phyloP scores from a whole-genome alignment of 2,113 vertebrate species.

The Mesembrinibis cayennensis region DNA sequence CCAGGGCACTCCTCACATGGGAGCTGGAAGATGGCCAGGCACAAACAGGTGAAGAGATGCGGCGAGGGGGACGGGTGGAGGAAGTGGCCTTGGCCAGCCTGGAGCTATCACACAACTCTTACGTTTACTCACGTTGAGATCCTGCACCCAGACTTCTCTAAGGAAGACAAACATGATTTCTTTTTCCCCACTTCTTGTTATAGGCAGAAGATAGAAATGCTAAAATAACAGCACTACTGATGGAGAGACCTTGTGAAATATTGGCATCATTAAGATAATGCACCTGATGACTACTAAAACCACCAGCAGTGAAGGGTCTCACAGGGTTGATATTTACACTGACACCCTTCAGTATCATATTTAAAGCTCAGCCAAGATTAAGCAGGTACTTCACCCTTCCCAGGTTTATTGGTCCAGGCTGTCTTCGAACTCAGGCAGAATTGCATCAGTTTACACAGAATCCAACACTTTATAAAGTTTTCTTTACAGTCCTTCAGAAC shows the following conservation, averaged over 20 bases:
- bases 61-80: fast-evolving
- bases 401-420: neutral
- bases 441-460: neutral
- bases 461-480: neutral
- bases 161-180: neutral
- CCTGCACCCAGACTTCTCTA: neutral
- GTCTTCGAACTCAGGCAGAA: neutral
- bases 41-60: neutral
- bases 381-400: neutral
- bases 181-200: neutral
- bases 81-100: neutral
- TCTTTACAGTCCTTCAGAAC: neutral
- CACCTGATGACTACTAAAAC: neutral
- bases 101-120: neutral
- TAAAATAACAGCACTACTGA: neutral
- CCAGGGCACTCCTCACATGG: neutral
- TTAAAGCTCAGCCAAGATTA: neutral
- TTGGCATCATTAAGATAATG: neutral
- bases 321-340: neutral
- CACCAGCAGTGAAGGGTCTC: neutral
- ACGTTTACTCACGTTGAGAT: fast-evolving
- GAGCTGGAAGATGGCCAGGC: neutral
- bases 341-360: neutral
- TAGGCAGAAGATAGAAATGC: neutral
- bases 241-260: neutral